Conservation (phyloP, 2,113 vertebrate species). For the Gadus macrocephalus region DNA sequence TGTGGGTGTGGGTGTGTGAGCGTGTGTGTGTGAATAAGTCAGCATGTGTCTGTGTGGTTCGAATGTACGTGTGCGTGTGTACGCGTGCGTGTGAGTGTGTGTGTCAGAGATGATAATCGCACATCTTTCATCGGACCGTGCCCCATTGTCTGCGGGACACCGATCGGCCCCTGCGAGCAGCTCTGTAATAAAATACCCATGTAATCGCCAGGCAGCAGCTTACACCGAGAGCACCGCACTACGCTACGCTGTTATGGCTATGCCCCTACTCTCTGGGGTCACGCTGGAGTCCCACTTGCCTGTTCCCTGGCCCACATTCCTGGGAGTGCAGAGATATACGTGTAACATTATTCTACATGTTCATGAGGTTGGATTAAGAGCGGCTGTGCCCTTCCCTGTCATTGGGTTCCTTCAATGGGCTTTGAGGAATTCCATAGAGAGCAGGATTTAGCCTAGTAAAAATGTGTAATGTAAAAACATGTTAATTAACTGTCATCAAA, state of each 20-base stretch:
- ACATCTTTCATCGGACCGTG: slow-evolving; percentile 14
- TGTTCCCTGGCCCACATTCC: background rate
- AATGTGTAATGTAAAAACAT: background rate
- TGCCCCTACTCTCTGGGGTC: background rate
- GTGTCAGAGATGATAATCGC: slow-evolving; percentile 46
- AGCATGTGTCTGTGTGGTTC: too few species aligned
- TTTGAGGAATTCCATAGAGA: too few species aligned
- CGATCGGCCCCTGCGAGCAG: slow-evolving; percentile 16
- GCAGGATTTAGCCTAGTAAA: background rate
- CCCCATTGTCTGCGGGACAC: slow-evolving; percentile 49
- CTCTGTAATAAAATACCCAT: slow-evolving; percentile 34
- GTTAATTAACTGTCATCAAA: background rate
- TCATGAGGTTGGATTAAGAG: too few species aligned
- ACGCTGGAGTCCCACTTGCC: background rate
- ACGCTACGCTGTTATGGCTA: background rate
- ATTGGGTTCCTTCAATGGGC: background rate
- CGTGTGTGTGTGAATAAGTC: too few species aligned
- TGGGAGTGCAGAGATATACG: background rate
- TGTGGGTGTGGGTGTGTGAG: too few species aligned
- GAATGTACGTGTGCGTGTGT: slow-evolving; percentile 20
- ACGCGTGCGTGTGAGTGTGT: slow-evolving; percentile 39
- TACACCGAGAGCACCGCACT: background rate
- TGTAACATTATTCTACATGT: too few species aligned
- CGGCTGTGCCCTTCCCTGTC: background rate
- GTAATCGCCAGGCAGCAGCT: slow-evolving; percentile 14